Conservation (phyloP, 2,888 invertebrate genomes). For the Acleris holmiana region DNA sequence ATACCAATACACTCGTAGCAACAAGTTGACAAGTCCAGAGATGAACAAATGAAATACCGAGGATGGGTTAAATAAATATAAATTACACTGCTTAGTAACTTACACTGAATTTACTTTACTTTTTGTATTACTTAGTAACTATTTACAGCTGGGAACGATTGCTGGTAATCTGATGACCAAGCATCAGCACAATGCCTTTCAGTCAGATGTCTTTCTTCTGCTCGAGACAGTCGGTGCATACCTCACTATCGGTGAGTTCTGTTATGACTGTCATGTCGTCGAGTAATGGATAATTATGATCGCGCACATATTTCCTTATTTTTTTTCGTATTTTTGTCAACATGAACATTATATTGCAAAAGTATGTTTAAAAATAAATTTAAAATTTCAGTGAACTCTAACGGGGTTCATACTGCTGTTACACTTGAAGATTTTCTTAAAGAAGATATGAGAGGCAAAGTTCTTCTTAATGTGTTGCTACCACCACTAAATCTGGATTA, state of each 20-base stretch:
- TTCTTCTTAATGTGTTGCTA: constrained; percentile 54
- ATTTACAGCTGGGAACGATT: constrained; percentile 82
- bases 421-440: constrained; percentile 60
- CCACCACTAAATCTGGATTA: constrained; percentile 42
- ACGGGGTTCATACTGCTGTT: constrained; percentile 46
- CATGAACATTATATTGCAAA: too few relatives aligned
- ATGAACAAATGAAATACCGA: too few relatives aligned
- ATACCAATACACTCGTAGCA: too few relatives aligned
- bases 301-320: neutral
- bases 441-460: constrained; percentile 57
- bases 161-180: constrained; percentile 89
- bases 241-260: constrained; percentile 76
- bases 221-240: constrained; percentile 81
- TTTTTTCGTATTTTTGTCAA: neutral
- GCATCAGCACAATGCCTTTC: constrained; percentile 85
- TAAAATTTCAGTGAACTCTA: constrained; percentile 33
- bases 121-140: too few relatives aligned
- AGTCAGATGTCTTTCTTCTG: constrained; percentile 86
- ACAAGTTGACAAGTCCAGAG: too few relatives aligned
- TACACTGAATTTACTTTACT: too few relatives aligned
- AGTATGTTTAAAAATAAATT: neutral
- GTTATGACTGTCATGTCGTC: too few relatives aligned
- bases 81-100: too few relatives aligned
- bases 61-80: too few relatives aligned
- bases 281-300: neutral